Conservation (phyloP, 2,113 vertebrate species). For the Cyprinodon tularosa region DNA sequence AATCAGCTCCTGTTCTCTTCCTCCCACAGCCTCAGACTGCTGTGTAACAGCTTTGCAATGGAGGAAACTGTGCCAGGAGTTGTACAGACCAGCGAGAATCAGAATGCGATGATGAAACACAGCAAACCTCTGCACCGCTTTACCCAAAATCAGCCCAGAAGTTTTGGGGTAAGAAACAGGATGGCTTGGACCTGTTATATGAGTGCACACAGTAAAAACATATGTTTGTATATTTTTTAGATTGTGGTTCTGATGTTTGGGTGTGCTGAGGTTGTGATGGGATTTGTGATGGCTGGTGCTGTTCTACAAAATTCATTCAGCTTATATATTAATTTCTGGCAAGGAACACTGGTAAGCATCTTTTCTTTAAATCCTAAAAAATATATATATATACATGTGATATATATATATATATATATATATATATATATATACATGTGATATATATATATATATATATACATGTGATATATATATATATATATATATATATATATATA, state of each 20-base stretch:
- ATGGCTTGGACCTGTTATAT: not conserved
- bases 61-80: slow-evolving; percentile 35
- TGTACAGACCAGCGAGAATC: slow-evolving; percentile 9
- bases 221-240: slow-evolving; percentile 27
- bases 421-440: too few species aligned
- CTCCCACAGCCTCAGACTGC: slow-evolving; percentile 3
- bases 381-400: not conserved
- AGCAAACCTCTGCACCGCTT: slow-evolving; percentile 72
- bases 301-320: accelerated
- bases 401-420: too few species aligned
- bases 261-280: slow-evolving; percentile 65
- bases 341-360: slow-evolving; percentile 60
- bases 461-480: too few species aligned
- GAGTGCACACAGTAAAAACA: not conserved
- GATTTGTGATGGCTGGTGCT: slow-evolving; percentile 9
- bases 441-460: too few species aligned
- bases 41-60: slow-evolving; percentile 33
- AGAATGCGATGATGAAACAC: not conserved
- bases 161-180: slow-evolving; percentile 60
- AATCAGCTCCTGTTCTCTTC: slow-evolving; percentile 2
- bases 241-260: slow-evolving; percentile 64
- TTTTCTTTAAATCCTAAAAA: not conserved
- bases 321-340: slow-evolving; percentile 64
- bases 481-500: too few species aligned
- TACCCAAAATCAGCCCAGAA: slow-evolving; percentile 51